These are phyloP conservation scores for Daphoenositta chrysoptera DNA, from an alignment of 2,113 vertebrate species.

Conservation along the genomic window DNA sequence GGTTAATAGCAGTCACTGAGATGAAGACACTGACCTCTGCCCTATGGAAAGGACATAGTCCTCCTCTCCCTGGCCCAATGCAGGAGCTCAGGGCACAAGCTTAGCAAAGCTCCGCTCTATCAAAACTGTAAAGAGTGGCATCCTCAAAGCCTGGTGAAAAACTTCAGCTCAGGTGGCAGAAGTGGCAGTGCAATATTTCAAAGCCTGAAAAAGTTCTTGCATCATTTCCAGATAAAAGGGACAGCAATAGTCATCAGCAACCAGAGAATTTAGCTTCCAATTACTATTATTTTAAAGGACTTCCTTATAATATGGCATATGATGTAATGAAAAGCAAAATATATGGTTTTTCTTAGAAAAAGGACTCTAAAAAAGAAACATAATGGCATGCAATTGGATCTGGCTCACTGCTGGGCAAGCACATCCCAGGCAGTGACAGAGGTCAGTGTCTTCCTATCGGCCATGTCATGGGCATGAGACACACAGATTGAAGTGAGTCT, in stretches of 20 bases:
- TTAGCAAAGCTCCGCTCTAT: not conserved
- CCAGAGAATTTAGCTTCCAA: not conserved
- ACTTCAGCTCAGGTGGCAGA: not conserved
- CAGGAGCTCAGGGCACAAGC: not conserved
- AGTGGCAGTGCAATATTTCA: not conserved
- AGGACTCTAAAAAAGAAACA: not conserved
- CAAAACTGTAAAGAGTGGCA: not conserved
- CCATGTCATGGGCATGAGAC: not conserved
- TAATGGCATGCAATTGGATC: not conserved
- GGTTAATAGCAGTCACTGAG: not conserved
- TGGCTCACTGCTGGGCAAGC: not conserved
- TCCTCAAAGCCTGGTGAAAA: not conserved
- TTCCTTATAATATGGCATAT: not conserved
- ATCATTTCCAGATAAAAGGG: not conserved
- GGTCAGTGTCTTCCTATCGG: not conserved
- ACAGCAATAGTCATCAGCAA: not conserved
- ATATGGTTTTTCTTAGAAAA: not conserved
- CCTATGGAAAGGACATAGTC: not conserved
- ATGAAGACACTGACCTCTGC: not conserved
- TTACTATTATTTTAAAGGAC: not conserved
- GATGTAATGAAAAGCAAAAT: not conserved
- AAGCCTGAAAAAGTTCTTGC: not conserved
- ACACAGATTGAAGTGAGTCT: not conserved
- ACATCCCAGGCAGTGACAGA: fast-evolving
- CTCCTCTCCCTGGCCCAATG: not conserved